A percentile compares a stretch with the other conserved stretches of the same genome.
These are phyloP conservation scores for Horisme vitalbata DNA, from an alignment of 2,888 invertebrate genomes.

Conservation along the genomic window DNA sequence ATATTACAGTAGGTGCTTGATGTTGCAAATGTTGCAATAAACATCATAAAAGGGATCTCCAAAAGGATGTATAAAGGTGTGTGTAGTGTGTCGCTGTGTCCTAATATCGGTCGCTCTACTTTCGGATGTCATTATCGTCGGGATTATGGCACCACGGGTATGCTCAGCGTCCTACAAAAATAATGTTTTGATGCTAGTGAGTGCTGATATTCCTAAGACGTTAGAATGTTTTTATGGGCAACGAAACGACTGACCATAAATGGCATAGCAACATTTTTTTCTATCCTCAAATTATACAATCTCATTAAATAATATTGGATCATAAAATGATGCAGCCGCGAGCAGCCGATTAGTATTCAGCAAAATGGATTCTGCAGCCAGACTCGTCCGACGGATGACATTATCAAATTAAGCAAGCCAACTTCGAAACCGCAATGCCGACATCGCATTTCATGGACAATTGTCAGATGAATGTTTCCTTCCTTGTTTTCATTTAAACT, in stretches of 20 bases:
- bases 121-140: slow-evolving; percentile 18
- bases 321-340: slow-evolving; percentile 25
- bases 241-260: too few relatives aligned
- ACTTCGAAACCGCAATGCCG: slow-evolving; percentile 26
- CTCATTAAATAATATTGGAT: slow-evolving; percentile 21
- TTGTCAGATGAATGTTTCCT: slow-evolving; percentile 14
- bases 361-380: slow-evolving; percentile 35
- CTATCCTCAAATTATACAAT: slow-evolving; percentile 19
- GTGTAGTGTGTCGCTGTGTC: neutral
- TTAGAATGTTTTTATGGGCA: neutral
- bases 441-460: slow-evolving; percentile 21
- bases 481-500: slow-evolving; percentile 6
- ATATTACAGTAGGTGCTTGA: too few relatives aligned
- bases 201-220: neutral
- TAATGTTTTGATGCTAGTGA: slow-evolving; percentile 8
- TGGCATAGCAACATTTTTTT: too few relatives aligned
- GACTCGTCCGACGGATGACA: slow-evolving; percentile 30
- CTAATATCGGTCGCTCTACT: slow-evolving; percentile 7
- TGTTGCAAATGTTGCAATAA: too few relatives aligned
- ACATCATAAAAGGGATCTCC: too few relatives aligned
- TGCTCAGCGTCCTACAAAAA: slow-evolving; percentile 19
- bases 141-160: slow-evolving; percentile 13
- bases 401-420: slow-evolving; percentile 34
- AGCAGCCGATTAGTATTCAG: slow-evolving; percentile 31
- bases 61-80: too few relatives aligned